Conservation (phyloP, 1,140 invertebrate species). For the Pseudomyrmex flavicornis region DNA sequence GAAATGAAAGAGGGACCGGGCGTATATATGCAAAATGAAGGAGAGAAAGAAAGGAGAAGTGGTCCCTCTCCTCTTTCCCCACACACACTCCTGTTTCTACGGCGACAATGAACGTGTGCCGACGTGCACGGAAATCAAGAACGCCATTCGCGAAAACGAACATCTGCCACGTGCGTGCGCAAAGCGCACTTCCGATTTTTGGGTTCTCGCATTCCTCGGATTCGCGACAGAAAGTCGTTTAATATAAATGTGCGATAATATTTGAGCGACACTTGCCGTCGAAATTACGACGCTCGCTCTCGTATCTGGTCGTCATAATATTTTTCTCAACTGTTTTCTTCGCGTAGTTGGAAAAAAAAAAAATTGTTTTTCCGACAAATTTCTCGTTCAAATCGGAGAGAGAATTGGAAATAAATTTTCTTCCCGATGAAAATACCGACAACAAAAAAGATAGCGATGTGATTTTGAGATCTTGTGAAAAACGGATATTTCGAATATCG, state of each 20-base stretch:
- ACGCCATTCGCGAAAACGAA: constrained; percentile 39
- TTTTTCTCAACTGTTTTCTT: too few relatives aligned
- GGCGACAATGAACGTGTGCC: constrained; percentile 38
- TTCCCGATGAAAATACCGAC: not conserved
- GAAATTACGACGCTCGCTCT: too few relatives aligned
- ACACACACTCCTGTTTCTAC: too few relatives aligned
- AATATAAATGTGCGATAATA: not conserved
- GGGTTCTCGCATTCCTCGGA: not conserved
- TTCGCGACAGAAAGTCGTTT: not conserved
- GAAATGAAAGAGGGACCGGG: not conserved
- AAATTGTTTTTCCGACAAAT: too few relatives aligned
- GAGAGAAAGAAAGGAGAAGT: not conserved
- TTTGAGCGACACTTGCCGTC: not conserved
- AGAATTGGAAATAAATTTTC: not conserved
- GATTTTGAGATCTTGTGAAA: too few relatives aligned
- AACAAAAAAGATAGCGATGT: too few relatives aligned
- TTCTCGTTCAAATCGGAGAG: too few relatives aligned
- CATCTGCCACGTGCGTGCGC: constrained; percentile 31
- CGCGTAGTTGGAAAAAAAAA: too few relatives aligned
- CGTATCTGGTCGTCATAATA: too few relatives aligned
- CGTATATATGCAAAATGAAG: not conserved
- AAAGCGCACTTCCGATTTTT: constrained; percentile 32
- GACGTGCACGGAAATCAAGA: constrained; percentile 23
- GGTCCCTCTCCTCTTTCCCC: not conserved
- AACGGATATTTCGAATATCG: not conserved